phyloP scores from a whole-genome alignment of 2,113 vertebrate genomes.

The Acrocephalus arundinaceus region DNA sequence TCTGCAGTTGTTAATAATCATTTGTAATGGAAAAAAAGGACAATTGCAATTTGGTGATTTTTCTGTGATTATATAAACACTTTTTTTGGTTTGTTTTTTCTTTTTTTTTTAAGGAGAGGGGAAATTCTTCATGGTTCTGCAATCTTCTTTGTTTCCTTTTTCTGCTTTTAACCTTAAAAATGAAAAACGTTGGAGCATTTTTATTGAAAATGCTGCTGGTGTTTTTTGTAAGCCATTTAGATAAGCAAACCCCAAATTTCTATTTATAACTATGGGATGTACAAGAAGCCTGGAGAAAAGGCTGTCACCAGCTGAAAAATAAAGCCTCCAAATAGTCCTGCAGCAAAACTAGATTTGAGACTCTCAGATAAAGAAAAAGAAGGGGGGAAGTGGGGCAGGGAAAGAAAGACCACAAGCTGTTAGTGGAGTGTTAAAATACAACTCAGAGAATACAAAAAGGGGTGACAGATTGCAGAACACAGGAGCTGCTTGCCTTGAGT shows the following conservation, averaged over 20 bases:
- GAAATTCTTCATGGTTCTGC: not conserved
- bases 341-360: not conserved
- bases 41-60: not conserved
- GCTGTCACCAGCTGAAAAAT: not conserved
- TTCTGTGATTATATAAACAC: not conserved
- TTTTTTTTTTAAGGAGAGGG: not conserved
- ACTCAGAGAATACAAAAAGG: not conserved
- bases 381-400: not conserved
- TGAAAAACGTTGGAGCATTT: not conserved
- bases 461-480: not conserved
- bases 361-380: not conserved
- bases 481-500: not conserved
- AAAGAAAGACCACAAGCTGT: not conserved
- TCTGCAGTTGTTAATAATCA: not conserved
- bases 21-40: not conserved
- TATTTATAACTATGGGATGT: not conserved
- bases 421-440: not conserved
- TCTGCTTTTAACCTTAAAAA: not conserved
- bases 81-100: no score
- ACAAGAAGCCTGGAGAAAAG: not conserved
- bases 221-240: not conserved
- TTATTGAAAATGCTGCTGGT: not conserved
- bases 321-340: not conserved
- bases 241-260: not conserved
- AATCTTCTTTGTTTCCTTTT: not conserved